Conservation (phyloP, 2,888 invertebrate genomes). For the Carcina quercana region DNA sequence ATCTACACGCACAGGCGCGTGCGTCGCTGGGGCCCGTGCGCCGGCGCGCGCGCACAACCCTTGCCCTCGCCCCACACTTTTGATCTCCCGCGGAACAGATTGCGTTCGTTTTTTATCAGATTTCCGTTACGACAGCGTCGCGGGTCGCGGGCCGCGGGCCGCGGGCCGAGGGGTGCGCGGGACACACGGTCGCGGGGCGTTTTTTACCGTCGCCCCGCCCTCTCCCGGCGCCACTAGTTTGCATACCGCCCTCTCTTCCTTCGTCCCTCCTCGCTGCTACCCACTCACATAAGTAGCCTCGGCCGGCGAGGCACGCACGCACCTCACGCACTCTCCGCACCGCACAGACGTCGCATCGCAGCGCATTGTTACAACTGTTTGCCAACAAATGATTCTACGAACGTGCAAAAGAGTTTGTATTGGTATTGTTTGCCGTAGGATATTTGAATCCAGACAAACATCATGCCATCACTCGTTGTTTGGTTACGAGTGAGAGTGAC, state of each 20-base stretch:
- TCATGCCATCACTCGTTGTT: too few relatives aligned
- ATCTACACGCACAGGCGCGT: too few relatives aligned
- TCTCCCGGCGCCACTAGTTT: constrained; percentile 39
- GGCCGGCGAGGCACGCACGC: constrained; percentile 1
- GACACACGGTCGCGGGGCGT: constrained; percentile 23
- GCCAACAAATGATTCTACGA: too few relatives aligned
- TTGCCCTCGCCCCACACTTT: constrained; percentile 22
- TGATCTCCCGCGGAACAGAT: constrained; percentile 43
- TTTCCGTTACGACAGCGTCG: constrained; percentile 28
- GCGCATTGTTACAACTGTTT: too few relatives aligned
- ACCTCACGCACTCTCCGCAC: neutral
- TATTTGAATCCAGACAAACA: too few relatives aligned
- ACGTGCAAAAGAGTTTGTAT: too few relatives aligned
- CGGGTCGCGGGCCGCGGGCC: constrained; percentile 20
- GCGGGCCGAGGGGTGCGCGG: constrained; percentile 28
- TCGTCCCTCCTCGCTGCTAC: constrained; percentile 1
- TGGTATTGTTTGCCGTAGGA: too few relatives aligned
- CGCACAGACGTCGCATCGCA: too few relatives aligned
- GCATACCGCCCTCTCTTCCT: constrained; percentile 32
- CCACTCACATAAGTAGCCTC: neutral
- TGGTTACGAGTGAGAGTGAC: too few relatives aligned
- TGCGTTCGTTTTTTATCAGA: constrained; percentile 38
- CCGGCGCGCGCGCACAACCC: constrained; percentile 14
- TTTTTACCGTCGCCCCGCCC: constrained; percentile 20
- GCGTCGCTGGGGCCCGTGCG: constrained; percentile 1